These are phyloP conservation scores for Dipodomys spectabilis DNA, from an alignment of 2,113 vertebrate species.

Conservation along the genomic window DNA sequence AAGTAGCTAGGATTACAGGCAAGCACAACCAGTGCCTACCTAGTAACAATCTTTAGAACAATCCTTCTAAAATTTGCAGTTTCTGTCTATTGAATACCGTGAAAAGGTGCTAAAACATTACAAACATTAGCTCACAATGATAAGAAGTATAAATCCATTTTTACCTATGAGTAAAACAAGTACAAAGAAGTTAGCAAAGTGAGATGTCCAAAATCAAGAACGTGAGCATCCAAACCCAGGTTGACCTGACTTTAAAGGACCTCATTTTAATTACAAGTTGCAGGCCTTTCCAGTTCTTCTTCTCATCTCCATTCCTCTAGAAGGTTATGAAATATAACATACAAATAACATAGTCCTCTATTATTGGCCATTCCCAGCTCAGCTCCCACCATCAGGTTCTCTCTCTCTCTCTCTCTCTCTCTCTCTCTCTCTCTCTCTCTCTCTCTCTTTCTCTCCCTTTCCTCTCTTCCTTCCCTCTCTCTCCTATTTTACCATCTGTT, in stretches of 20 bases:
- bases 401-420: no score
- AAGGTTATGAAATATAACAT: neutral
- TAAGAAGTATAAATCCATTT: neutral
- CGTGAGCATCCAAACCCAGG: neutral
- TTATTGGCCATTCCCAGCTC: neutral
- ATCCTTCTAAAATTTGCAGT: neutral
- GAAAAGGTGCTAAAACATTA: neutral
- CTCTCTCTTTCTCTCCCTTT: neutral
- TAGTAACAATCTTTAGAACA: neutral
- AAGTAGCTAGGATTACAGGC: no score
- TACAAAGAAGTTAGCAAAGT: neutral
- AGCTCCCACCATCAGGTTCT: neutral
- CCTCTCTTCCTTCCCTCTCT: no score
- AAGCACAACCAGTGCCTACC: no score
- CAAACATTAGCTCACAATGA: neutral
- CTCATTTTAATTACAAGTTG: neutral
- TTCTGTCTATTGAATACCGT: neutral
- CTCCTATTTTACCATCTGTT: no score
- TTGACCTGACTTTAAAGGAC: neutral
- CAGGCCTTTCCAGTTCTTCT: neutral
- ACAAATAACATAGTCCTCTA: no score
- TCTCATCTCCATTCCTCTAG: neutral
- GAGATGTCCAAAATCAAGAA: neutral
- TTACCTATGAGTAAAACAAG: neutral
- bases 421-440: no score